phyloP scores from a whole-genome alignment of 2,797 vertebrate species.

The Poecile montanus region DNA sequence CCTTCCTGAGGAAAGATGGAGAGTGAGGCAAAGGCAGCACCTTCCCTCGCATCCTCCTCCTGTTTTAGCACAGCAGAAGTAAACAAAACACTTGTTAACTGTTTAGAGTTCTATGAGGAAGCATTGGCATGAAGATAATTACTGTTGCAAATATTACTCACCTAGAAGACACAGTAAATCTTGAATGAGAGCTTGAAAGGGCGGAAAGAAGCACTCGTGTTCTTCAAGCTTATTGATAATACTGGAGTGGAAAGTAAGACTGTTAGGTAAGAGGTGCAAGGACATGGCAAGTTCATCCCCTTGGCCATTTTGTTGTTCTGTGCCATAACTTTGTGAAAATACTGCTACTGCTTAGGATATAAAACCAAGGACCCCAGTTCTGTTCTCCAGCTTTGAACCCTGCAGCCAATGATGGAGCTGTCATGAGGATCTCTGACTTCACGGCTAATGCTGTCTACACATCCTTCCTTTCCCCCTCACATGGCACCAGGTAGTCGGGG shows the following conservation, averaged over 20 bases:
- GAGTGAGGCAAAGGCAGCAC: neutral
- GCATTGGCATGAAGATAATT: neutral
- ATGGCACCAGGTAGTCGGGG: neutral
- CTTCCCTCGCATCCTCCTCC: neutral
- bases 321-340: neutral
- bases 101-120: neutral
- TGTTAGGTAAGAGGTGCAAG: neutral
- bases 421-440: neutral
- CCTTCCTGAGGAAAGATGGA: neutral
- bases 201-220: constrained; percentile 88
- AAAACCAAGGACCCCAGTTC: neutral
- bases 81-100: neutral
- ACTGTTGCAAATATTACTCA: constrained; percentile 63
- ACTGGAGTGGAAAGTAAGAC: constrained; percentile 67
- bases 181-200: constrained; percentile 83
- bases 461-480: neutral
- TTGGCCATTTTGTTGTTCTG: neutral
- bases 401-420: neutral
- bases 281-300: neutral
- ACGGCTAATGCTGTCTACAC: neutral
- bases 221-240: constrained; percentile 88
- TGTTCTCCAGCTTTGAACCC: neutral
- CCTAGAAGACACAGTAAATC: constrained; percentile 84
- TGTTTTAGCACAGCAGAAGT: neutral
- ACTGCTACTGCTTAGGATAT: neutral